Conservation (phyloP, 64 coral and sea anemone species). For the Montipora foliosa region DNA sequence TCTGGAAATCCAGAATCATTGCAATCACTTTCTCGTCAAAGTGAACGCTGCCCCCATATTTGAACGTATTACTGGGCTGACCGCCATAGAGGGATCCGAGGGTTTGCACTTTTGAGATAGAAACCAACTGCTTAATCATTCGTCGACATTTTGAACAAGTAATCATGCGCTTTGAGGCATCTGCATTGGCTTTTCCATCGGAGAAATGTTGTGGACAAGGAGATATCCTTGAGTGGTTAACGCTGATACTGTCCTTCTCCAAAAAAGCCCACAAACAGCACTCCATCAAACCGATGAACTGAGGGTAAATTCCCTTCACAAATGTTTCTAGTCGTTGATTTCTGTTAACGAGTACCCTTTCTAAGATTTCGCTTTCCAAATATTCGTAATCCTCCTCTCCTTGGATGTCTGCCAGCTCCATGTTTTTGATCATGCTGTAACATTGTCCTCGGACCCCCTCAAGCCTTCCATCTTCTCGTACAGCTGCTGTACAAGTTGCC, state of each 20-base stretch:
- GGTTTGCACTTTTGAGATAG: not conserved
- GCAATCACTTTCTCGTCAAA: not conserved
- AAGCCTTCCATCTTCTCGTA: not conserved
- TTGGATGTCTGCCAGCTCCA: not conserved
- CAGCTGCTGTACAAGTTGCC: not conserved
- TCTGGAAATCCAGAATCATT: not conserved
- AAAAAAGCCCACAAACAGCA: not conserved
- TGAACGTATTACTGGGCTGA: not conserved
- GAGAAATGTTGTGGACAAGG: not conserved
- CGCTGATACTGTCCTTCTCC: not conserved
- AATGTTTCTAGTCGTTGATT: not conserved
- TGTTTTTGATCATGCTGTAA: not conserved
- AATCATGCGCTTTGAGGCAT: not conserved
- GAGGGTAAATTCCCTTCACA: slow-evolving; percentile 18
- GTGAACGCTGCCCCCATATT: not conserved
- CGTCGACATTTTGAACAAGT: not conserved
- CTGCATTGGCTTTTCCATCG: not conserved
- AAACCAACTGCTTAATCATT: not conserved
- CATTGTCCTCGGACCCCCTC: not conserved
- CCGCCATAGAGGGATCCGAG: no score
- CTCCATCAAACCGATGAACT: slow-evolving; percentile 6
- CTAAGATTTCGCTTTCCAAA: not conserved
- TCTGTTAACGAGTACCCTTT: not conserved
- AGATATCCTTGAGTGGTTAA: not conserved
- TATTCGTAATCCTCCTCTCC: not conserved